phyloP scores from a whole-genome alignment of 64 coral and sea anemone species.

The Stichodactyla helianthus region DNA sequence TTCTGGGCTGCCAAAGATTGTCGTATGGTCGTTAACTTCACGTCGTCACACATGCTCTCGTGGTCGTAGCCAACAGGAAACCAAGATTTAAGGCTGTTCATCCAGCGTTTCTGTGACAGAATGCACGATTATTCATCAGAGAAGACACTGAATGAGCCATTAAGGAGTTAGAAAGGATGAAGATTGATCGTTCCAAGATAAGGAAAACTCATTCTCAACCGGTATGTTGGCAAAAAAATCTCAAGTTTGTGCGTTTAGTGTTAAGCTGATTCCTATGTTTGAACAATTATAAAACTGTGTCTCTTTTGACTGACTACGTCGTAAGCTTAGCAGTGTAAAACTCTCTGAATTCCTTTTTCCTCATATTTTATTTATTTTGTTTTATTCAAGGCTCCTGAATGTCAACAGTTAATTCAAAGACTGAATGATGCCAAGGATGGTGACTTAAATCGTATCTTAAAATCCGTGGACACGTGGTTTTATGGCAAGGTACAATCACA shows the following conservation, averaged over 20 bases:
- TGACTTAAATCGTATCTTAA: constrained; percentile 68
- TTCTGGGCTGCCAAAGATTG: not conserved
- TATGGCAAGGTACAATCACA: constrained; percentile 81
- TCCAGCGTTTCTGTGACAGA: constrained; percentile 12
- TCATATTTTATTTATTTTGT: constrained; percentile 20
- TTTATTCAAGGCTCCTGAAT: constrained; percentile 68
- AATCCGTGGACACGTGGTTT: constrained; percentile 92
- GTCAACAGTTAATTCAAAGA: constrained; percentile 79
- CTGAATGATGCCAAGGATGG: constrained; percentile 78
- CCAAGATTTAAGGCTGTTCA: not conserved
- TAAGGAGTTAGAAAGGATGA: constrained; percentile 54
- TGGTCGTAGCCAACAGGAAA: not conserved
- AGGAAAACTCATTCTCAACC: constrained; percentile 93
- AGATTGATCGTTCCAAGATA: constrained; percentile 96
- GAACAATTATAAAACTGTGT: not conserved
- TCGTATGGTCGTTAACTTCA: not conserved
- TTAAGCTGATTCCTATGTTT: not conserved
- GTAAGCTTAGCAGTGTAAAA: not conserved
- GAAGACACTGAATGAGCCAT: constrained; percentile 22
- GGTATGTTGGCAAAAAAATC: constrained; percentile 43
- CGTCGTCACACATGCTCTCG: constrained; percentile 7
- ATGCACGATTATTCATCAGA: constrained; percentile 23
- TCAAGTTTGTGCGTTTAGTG: not conserved
- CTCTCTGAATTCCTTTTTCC: not conserved
- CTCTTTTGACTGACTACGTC: constrained; percentile 4